Percentiles rank a stretch among this genome's conserved stretches.
phyloP scores from a whole-genome alignment of 2,113 vertebrate species.

The Gavia stellata region DNA sequence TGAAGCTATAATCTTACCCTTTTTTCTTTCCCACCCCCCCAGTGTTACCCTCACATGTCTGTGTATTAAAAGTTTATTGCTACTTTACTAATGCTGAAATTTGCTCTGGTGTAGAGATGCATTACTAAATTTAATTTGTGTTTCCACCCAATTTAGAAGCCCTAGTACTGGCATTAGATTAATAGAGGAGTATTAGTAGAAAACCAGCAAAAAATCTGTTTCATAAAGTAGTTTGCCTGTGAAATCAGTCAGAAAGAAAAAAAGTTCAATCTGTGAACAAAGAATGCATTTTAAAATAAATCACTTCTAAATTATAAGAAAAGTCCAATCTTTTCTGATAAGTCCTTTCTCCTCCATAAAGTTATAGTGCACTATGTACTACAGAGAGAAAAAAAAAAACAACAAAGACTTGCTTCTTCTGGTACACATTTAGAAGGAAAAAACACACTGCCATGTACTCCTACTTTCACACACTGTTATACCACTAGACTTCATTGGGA shows the following conservation, averaged over 20 bases:
- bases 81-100: background rate
- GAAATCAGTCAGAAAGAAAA: background rate
- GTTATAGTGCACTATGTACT: background rate
- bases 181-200: background rate
- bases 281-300: background rate
- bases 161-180: background rate
- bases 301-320: background rate
- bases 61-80: background rate
- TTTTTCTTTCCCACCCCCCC: no score
- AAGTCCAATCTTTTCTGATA: background rate
- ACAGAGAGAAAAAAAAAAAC: background rate
- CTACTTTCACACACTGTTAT: background rate
- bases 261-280: background rate
- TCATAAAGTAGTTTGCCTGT: background rate
- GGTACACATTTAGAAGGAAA: background rate
- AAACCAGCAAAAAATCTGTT: background rate
- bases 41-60: background rate
- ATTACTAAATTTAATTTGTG: background rate
- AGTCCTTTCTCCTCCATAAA: background rate
- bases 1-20: background rate
- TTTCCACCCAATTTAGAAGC: background rate
- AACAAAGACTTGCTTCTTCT: background rate
- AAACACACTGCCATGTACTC: rapidly evolving
- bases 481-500: background rate
- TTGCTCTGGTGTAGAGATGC: background rate